These are phyloP conservation scores for Pelecanoides urinatrix DNA, from an alignment of 2,113 vertebrate species.

Conservation along the genomic window DNA sequence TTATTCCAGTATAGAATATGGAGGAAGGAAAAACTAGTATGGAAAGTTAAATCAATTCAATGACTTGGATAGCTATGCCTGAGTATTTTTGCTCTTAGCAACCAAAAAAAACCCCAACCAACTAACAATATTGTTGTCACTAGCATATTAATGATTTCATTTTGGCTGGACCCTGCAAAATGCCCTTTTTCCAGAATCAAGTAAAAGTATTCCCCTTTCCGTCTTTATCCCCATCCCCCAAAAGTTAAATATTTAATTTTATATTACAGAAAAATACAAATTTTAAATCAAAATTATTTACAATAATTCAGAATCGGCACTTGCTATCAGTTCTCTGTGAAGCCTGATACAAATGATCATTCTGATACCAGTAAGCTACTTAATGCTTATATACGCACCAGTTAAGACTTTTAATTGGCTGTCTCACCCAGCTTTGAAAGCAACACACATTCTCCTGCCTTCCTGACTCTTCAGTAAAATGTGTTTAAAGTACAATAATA, in stretches of 20 bases:
- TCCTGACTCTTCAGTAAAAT: constrained; percentile 36
- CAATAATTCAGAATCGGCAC: constrained; percentile 66
- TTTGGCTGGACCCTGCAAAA: constrained; percentile 68
- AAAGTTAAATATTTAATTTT: constrained; percentile 76
- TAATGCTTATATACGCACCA: constrained; percentile 52
- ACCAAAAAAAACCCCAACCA: not conserved
- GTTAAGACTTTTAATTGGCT: constrained; percentile 53
- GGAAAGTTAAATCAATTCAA: constrained; percentile 28
- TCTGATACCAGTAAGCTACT: constrained; percentile 62
- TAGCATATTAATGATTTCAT: constrained; percentile 20
- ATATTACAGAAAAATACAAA: constrained; percentile 76
- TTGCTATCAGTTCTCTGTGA: constrained; percentile 52
- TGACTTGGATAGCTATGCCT: not conserved
- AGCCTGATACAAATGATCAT: constrained; percentile 59
- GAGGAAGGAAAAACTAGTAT: constrained; percentile 44
- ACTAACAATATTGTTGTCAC: constrained; percentile 3
- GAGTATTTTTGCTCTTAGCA: constrained; percentile 12
- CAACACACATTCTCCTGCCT: constrained; percentile 43
- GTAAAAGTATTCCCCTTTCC: constrained; percentile 31
- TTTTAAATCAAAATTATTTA: constrained; percentile 71
- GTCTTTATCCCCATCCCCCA: not conserved
- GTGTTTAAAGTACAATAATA: constrained; percentile 24
- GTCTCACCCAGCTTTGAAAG: constrained; percentile 32
- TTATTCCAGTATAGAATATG: constrained; percentile 59
- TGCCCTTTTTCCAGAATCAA: constrained; percentile 64